These are phyloP conservation scores for Anguilla obscura DNA, from an alignment of 2,797 vertebrate genomes.

Conservation along the genomic window DNA sequence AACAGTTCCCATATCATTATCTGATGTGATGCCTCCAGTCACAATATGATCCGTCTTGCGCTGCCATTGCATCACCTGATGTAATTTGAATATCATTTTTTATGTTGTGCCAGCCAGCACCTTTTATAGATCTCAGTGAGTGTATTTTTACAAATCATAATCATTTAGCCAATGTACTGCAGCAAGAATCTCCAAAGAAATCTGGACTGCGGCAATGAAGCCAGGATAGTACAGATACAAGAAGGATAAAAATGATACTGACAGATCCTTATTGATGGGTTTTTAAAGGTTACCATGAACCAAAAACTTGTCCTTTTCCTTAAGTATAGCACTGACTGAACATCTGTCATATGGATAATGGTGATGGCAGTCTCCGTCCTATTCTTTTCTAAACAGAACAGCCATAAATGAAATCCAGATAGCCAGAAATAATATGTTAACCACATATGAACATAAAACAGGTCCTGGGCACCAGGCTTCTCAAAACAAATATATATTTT, in stretches of 20 bases:
- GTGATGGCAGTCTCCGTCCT: neutral
- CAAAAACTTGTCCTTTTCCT: neutral
- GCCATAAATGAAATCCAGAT: neutral
- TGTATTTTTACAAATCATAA: neutral
- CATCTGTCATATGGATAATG: neutral
- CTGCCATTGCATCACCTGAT: neutral
- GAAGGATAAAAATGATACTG: neutral
- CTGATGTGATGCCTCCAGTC: neutral
- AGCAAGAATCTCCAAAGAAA: neutral
- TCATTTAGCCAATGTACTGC: neutral
- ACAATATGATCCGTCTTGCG: neutral
- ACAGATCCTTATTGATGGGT: neutral
- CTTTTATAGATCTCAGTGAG: neutral
- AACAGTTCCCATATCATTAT: neutral
- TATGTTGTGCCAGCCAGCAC: neutral
- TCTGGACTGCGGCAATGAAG: neutral
- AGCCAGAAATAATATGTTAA: neutral
- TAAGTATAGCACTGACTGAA: conserved; percentile 1
- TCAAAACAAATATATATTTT: neutral
- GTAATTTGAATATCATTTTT: neutral
- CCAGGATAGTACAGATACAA: neutral
- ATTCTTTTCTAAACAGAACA: neutral
- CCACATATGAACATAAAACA: neutral
- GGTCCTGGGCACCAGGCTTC: neutral
- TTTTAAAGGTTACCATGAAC: neutral